These are phyloP conservation scores for Rhizomys pruinosus DNA, from an alignment of 2,113 vertebrate species.

Conservation along the genomic window DNA sequence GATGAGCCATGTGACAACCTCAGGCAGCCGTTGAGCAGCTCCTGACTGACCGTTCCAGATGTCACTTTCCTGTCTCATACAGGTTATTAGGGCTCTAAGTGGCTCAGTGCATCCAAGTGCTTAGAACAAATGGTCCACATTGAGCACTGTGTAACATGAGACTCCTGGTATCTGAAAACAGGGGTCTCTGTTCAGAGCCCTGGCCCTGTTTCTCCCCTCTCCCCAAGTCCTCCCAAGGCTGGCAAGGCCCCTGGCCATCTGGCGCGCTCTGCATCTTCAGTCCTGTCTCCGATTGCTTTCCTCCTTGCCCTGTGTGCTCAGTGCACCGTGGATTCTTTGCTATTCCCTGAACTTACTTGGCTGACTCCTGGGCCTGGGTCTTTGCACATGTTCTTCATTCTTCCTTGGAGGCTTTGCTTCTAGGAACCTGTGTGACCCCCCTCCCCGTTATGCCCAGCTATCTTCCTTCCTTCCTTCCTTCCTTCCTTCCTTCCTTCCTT, in stretches of 20 bases:
- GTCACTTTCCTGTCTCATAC: neutral
- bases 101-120: neutral
- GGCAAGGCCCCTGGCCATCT: neutral
- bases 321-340: neutral
- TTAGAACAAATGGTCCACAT: neutral
- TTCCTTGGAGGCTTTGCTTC: neutral
- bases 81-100: neutral
- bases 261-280: neutral
- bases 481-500: neutral
- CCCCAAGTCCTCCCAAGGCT: neutral
- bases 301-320: neutral
- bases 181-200: neutral
- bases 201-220: neutral
- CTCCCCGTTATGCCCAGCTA: neutral
- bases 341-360: neutral
- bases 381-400: neutral
- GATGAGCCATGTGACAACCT: neutral
- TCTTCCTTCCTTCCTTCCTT: neutral
- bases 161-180: slow-evolving; percentile 12
- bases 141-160: neutral
- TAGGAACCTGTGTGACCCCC: neutral
- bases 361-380: neutral
- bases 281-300: neutral
- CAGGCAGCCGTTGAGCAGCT: neutral
- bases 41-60: neutral